Percentiles rank a stretch among this genome's conserved stretches.
Evolutionary conservation across 2,113 vertebrate genomes (phyloP).

Genomic region (Crotophaga sulcirostris): DNA sequence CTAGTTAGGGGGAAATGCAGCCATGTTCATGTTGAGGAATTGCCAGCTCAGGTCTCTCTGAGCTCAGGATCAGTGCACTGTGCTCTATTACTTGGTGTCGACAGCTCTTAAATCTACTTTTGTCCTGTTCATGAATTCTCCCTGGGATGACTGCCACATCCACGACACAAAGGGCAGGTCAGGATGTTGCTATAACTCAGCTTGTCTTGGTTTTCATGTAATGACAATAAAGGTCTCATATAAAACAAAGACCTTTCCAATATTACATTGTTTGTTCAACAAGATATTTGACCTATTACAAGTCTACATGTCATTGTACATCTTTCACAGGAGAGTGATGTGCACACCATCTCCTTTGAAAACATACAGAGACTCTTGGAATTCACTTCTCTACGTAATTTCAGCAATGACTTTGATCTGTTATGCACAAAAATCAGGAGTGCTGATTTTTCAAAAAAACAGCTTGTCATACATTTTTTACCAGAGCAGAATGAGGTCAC

Average conservation of each 20-base stretch:
- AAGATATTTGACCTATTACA: not conserved
- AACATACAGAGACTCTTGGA: not conserved
- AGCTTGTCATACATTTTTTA: not conserved
- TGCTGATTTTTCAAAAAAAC: not conserved
- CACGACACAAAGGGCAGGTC: conserved; percentile 20
- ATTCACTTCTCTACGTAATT: not conserved
- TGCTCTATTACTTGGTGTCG: not conserved
- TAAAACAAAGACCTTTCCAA: not conserved
- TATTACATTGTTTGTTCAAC: not conserved
- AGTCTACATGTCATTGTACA: not conserved
- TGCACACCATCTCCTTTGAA: not conserved
- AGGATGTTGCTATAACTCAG: conserved; percentile 33
- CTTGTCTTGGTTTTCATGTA: conserved; percentile 23
- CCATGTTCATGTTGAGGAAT: not conserved
- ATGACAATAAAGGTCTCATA: not conserved
- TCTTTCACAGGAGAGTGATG: not conserved
- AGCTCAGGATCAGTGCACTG: not conserved
- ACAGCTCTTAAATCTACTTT: conserved; percentile 20
- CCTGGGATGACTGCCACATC: not conserved
- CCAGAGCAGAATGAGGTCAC: conserved; percentile 18
- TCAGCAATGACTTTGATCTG: conserved; percentile 25
- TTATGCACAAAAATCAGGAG: conserved; percentile 1
- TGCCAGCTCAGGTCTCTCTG: not conserved
- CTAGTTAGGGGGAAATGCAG: not conserved
- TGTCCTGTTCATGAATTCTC: not conserved